phyloP scores from a whole-genome alignment of 2,888 invertebrate species.

The Terebella lapidaria region DNA sequence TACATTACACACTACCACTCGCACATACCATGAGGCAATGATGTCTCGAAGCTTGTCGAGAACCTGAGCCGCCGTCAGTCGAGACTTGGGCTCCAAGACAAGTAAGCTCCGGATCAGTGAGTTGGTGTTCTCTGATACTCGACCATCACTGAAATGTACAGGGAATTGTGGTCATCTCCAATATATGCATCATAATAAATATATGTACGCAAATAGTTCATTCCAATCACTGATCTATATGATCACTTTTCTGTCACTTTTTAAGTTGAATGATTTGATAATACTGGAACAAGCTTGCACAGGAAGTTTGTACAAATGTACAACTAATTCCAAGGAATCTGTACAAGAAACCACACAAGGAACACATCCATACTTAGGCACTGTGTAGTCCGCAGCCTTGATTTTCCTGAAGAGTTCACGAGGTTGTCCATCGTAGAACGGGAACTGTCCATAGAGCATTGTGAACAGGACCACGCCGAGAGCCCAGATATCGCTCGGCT shows the following conservation, averaged over 20 bases:
- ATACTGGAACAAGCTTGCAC: neutral
- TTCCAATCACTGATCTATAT: neutral
- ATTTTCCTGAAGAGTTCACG: constrained; percentile 72
- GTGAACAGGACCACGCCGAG: constrained; percentile 73
- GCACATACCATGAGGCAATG: constrained; percentile 47
- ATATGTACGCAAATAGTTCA: no score
- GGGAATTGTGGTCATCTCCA: neutral
- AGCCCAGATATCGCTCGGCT: constrained; percentile 81
- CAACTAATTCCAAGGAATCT: neutral
- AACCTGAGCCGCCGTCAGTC: constrained; percentile 67
- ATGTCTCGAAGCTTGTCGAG: constrained; percentile 55
- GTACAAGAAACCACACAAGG: neutral
- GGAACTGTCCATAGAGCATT: constrained; percentile 76
- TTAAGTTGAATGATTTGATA: neutral
- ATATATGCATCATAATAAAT: no score
- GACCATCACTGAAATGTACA: constrained; percentile 55
- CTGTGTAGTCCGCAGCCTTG: constrained; percentile 51
- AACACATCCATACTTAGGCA: constrained; percentile 23
- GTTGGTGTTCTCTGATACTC: constrained; percentile 64
- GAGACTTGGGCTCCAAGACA: constrained; percentile 65
- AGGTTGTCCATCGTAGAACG: constrained; percentile 72
- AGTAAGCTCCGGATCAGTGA: constrained; percentile 66
- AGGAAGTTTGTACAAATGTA: neutral
- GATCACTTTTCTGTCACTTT: neutral
- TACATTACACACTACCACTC: neutral